Conservation (phyloP, 1,140 invertebrate species). For the Scylla paramamosain region DNA sequence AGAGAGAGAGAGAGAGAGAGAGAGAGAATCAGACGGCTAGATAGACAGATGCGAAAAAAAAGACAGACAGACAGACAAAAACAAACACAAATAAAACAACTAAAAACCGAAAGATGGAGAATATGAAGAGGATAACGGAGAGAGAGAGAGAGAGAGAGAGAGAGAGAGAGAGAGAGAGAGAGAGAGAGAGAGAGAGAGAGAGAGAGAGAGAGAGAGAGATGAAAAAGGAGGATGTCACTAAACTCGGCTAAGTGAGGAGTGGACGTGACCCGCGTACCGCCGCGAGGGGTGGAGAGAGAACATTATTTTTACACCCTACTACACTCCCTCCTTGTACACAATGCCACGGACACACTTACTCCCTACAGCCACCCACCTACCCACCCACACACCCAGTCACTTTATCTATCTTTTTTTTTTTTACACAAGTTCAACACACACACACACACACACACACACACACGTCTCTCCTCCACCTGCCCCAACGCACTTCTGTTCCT, state of each 20-base stretch:
- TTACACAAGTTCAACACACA: too few species aligned
- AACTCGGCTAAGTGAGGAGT: slow-evolving; percentile 52
- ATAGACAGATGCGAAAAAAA: not conserved
- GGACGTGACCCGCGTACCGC: slow-evolving; percentile 32
- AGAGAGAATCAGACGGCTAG: not conserved
- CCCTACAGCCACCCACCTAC: too few species aligned
- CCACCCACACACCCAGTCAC: too few species aligned
- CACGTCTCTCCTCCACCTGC: too few species aligned
- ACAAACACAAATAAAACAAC: not conserved
- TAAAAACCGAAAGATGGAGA: not conserved
- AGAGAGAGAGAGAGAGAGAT: not conserved
- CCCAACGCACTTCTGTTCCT: too few species aligned
- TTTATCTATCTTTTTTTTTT: too few species aligned
- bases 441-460: too few species aligned
- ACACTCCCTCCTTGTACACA: not conserved
- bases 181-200: not conserved
- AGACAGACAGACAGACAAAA: not conserved
- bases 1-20: not conserved
- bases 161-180: not conserved
- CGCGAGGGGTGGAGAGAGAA: not conserved
- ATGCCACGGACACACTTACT: too few species aligned
- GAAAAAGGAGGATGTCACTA: slow-evolving; percentile 17
- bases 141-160: not conserved
- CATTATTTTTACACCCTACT: slow-evolving; percentile 1
- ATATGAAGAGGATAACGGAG: not conserved